A percentile compares a stretch with the other conserved stretches of the same genome.
These are phyloP conservation scores for Cottoperca gobio DNA, from an alignment of 2,797 vertebrate genomes.

Conservation along the genomic window DNA sequence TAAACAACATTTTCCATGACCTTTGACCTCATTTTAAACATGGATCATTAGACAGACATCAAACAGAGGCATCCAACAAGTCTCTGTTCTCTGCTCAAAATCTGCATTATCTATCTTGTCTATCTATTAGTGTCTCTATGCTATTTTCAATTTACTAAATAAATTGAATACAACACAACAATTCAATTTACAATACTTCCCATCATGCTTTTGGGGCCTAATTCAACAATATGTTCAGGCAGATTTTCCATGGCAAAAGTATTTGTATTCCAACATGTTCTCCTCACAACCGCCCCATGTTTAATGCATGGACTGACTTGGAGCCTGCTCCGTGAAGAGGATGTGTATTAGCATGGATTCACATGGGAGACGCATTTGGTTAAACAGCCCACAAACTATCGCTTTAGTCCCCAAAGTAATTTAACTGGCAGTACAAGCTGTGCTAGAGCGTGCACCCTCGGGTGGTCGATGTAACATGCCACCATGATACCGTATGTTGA, in stretches of 20 bases:
- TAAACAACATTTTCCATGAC: conserved; percentile 20
- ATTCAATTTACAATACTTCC: background rate
- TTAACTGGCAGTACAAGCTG: conserved; percentile 13
- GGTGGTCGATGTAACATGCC: conserved; percentile 5
- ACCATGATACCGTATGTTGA: background rate
- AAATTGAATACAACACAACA: background rate
- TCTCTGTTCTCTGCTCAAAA: conserved; percentile 9
- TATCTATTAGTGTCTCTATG: background rate
- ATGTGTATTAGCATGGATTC: conserved; percentile 47
- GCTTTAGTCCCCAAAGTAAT: conserved; percentile 35
- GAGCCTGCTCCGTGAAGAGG: conserved; percentile 34
- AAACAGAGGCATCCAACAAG: conserved; percentile 9
- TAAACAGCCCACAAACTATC: conserved; percentile 26
- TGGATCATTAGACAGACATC: background rate
- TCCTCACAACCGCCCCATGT: conserved; percentile 42
- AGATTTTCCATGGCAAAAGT: conserved; percentile 23
- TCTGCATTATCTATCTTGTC: conserved; percentile 29
- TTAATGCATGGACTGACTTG: conserved; percentile 65
- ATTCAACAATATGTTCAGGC: conserved; percentile 14
- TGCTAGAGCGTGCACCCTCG: background rate
- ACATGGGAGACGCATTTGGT: conserved; percentile 42
- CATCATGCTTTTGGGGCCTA: background rate
- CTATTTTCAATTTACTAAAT: background rate
- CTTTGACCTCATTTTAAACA: conserved; percentile 40
- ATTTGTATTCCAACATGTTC: conserved; percentile 42